Evolutionary conservation across 2,888 invertebrate genomes (phyloP).

Genomic region (Miltochrista miniata): DNA sequence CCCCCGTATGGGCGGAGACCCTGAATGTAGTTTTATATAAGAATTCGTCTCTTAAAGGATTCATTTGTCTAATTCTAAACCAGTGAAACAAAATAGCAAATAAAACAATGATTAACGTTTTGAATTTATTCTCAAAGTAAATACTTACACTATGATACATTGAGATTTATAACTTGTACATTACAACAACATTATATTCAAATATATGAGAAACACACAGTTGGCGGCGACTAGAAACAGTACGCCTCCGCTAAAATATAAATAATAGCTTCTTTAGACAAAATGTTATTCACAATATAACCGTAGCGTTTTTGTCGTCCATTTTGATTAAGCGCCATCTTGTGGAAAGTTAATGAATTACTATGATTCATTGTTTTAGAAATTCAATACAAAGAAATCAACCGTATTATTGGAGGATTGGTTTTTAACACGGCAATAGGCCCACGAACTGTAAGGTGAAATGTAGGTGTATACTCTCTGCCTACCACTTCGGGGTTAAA

Average conservation of each 20-base stretch:
- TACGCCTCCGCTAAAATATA: background rate
- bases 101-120: constrained; percentile 27
- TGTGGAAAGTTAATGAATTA: background rate
- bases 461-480: no score
- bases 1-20: no score
- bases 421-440: no score
- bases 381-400: no score
- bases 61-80: no score
- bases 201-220: constrained; percentile 27
- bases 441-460: no score
- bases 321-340: background rate
- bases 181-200: constrained; percentile 28
- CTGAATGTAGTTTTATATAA: no score
- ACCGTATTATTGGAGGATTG: no score
- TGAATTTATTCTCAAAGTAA: constrained; percentile 52
- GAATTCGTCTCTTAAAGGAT: no score
- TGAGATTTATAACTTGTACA: constrained; percentile 40
- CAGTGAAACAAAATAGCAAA: background rate
- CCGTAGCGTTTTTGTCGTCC: background rate
- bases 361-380: no score
- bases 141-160: constrained; percentile 44
- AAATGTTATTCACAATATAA: background rate
- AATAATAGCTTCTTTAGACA: no score
- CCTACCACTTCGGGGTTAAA: no score
- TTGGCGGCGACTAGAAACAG: constrained; percentile 10